Conservation (phyloP, 2,797 vertebrate species). For the Streptopelia turtur region DNA sequence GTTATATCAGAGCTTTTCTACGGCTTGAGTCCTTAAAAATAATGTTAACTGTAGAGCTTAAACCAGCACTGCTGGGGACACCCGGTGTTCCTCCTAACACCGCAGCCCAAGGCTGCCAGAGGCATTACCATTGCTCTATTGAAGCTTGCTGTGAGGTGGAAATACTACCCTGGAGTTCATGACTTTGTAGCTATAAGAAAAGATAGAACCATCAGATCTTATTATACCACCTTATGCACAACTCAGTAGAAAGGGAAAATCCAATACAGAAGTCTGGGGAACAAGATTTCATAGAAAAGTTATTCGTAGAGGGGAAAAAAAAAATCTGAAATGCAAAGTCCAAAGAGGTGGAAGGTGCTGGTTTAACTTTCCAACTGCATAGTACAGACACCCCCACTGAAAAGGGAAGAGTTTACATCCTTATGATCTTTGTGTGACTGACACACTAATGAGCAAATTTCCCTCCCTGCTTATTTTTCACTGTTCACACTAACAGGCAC, state of each 20-base stretch:
- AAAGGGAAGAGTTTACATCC: background rate
- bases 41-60: background rate
- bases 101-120: slow-evolving; percentile 39
- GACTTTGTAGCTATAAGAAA: slow-evolving; percentile 24
- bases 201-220: slow-evolving; percentile 8
- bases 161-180: slow-evolving; percentile 39
- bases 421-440: background rate
- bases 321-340: background rate
- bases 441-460: background rate
- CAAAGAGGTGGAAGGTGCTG: background rate
- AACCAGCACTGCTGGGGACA: background rate
- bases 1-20: background rate
- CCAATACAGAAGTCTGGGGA: background rate
- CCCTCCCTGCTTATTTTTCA: background rate
- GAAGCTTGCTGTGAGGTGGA: slow-evolving; percentile 54
- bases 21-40: slow-evolving; percentile 36
- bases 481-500: background rate
- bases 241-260: background rate
- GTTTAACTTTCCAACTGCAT: background rate
- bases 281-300: background rate
- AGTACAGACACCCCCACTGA: background rate
- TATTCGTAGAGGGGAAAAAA: background rate
- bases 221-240: background rate
- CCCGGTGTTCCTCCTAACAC: background rate
- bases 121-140: background rate